Conservation (phyloP, 2,113 vertebrate genomes). For the Acanthisitta chloris region DNA sequence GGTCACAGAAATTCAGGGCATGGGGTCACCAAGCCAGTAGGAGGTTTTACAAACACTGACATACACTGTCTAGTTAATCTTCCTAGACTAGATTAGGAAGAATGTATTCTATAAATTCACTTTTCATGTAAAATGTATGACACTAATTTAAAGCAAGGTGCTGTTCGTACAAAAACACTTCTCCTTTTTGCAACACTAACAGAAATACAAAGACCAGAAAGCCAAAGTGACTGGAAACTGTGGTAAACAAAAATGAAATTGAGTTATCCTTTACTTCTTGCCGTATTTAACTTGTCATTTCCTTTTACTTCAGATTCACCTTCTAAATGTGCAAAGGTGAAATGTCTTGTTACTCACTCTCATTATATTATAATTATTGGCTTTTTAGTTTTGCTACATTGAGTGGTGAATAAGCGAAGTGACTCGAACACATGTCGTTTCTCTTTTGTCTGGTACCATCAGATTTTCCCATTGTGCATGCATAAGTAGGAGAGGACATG, state of each 20-base stretch:
- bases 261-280: not conserved
- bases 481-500: conserved; percentile 46
- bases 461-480: conserved; percentile 33
- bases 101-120: not conserved
- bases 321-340: not conserved
- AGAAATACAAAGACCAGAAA: not conserved
- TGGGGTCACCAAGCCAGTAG: not conserved
- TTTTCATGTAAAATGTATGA: not conserved
- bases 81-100: not conserved
- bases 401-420: not conserved
- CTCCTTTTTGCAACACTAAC: not conserved
- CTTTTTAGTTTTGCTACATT: not conserved
- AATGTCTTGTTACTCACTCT: not conserved
- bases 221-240: not conserved
- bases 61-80: not conserved
- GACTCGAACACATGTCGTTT: conserved; percentile 15
- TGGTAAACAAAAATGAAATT: not conserved
- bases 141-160: not conserved
- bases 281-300: not conserved
- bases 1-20: not conserved
- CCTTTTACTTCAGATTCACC: not conserved
- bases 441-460: conserved; percentile 39
- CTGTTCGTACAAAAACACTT: not conserved
- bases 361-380: not conserved
- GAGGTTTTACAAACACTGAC: not conserved